Base-by-base conservation (phyloP, 1,140 invertebrate species). In the Saccostrea echinata region DNA sequence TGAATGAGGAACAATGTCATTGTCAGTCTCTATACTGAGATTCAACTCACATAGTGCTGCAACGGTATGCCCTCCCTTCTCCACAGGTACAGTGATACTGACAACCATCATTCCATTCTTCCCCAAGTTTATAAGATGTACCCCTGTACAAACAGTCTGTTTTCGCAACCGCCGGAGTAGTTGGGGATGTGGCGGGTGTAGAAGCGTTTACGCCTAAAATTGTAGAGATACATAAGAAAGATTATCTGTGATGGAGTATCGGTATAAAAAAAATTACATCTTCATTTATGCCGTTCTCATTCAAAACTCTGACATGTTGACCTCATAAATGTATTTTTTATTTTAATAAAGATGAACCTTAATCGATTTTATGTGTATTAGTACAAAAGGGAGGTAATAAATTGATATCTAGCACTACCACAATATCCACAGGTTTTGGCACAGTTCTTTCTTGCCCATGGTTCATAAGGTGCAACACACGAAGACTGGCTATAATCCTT, bases 341-440 rank as follows among this genome's bases (percentile, higher is more conserved):
- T 43, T 43, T 4, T 43, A 4, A 9, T 43, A 43, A 43, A 43
- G 43, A 43, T 43, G 43, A 43, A 8, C 43, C 43, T 43, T 43
- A 4, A 43, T 6, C 6, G 4, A 3, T 43, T 43, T 1, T 43
- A 8, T 43, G 43, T 6, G 9, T 43, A 0, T 43, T n/a, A n/a
- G n/a, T n/a, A n/a, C n/a, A n/a, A 43, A 3, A 43, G 4, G 9
- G 43, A 43, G 1, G 6, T 1, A 1, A 6, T 3, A 3, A 3
- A 43, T 6, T 43, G 43, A 43, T 43, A 43, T 43, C 24, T 18
- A 80, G 11, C 16, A n/a, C 9, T 85, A 90, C 90, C 84, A 86
- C 90, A 91, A 33, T 89, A 86, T 83, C 43, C 43, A 83, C 81
- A 83, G 3, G 24, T 12, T 51, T 83, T 83, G 18, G 81, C 81